phyloP scores from a whole-genome alignment of 2,113 vertebrate species.

The Pontoporia blainvillei region DNA sequence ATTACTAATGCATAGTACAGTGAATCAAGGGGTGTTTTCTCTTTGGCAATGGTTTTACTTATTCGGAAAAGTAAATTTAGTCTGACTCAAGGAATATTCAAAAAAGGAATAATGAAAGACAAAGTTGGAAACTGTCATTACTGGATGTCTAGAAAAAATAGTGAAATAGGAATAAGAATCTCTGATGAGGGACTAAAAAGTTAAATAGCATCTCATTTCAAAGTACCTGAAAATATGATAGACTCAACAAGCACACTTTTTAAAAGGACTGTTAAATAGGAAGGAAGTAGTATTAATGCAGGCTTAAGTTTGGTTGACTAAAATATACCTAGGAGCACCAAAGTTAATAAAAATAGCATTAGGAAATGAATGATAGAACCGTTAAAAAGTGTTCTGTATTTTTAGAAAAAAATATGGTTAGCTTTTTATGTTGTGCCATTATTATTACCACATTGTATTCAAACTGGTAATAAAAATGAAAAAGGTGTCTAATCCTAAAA shows the following conservation, averaged over 20 bases:
- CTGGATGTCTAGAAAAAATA: not conserved
- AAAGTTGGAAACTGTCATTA: not conserved
- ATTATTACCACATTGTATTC: not conserved
- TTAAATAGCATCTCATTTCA: not conserved
- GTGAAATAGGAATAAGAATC: not conserved
- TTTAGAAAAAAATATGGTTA: not conserved
- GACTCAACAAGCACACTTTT: not conserved
- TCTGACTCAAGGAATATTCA: not conserved
- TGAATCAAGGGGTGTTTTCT: not conserved
- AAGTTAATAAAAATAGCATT: not conserved
- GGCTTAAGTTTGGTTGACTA: not conserved
- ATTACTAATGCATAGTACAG: not conserved
- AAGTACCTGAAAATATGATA: not conserved
- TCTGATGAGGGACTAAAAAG: not conserved
- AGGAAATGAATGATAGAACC: not conserved
- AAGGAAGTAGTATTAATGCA: not conserved
- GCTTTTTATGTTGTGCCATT: not conserved
- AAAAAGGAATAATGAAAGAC: not conserved
- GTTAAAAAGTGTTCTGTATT: not conserved
- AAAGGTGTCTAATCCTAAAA: not conserved
- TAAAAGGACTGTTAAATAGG: not conserved
- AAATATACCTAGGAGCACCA: not conserved
- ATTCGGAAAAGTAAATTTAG: not conserved
- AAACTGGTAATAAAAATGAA: constrained; percentile 3
- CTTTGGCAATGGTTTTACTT: not conserved